phyloP scores from a whole-genome alignment of 2,888 invertebrate species.

The Carcina quercana region DNA sequence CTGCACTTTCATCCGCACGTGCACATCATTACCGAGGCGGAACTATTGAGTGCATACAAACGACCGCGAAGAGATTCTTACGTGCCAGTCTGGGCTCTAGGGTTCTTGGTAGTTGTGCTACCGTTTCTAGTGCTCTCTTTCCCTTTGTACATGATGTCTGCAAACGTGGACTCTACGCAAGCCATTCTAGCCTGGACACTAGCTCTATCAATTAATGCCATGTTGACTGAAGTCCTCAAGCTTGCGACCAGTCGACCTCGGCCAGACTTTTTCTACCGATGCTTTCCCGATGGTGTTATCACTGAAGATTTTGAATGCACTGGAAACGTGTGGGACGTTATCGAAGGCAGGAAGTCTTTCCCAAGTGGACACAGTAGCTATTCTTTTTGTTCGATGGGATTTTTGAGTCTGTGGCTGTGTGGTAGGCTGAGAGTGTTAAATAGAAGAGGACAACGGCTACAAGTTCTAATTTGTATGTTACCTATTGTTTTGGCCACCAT shows the following conservation, averaged over 20 bases:
- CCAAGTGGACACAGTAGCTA: constrained; percentile 91
- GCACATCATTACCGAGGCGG: constrained; percentile 82
- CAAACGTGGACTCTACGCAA: constrained; percentile 30
- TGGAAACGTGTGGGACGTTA: constrained; percentile 73
- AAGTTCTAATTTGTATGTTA: constrained; percentile 70
- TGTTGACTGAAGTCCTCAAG: constrained; percentile 76
- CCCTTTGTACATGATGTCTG: constrained; percentile 43
- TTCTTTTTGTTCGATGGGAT: constrained; percentile 84
- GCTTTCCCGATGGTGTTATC: constrained; percentile 82
- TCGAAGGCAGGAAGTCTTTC: constrained; percentile 89
- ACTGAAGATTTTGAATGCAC: constrained; percentile 73
- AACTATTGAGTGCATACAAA: constrained; percentile 80
- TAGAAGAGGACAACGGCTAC: constrained; percentile 74
- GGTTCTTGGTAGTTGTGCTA: constrained; percentile 74
- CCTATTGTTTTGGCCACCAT: constrained; percentile 77
- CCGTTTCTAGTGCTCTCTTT: constrained; percentile 70
- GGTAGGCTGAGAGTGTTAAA: constrained; percentile 79
- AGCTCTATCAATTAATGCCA: constrained; percentile 76
- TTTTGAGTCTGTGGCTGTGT: constrained; percentile 80
- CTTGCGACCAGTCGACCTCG: constrained; percentile 80
- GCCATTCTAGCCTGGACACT: constrained; percentile 72
- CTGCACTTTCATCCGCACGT: constrained; percentile 75
- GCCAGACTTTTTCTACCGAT: constrained; percentile 88
- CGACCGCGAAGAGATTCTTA: constrained; percentile 80
- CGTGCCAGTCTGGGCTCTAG: constrained; percentile 77